phyloP scores from a whole-genome alignment of 2,797 vertebrate genomes.

The Alauda arvensis region DNA sequence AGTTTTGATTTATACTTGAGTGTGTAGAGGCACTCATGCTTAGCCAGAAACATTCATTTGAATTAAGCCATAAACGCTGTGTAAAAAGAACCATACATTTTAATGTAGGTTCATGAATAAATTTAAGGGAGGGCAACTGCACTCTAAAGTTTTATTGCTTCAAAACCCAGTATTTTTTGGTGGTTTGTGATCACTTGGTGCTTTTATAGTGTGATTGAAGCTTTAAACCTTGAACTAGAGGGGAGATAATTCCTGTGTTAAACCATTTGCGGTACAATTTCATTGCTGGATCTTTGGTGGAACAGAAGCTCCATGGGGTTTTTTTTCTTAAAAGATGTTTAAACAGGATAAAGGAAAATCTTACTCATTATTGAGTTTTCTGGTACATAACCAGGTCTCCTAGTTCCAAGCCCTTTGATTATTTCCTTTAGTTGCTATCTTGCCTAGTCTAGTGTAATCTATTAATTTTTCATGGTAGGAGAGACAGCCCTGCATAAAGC shows the following conservation, averaged over 20 bases:
- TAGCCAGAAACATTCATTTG: conserved; percentile 96
- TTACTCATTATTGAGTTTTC: conserved; percentile 67
- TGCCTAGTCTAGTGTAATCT: conserved; percentile 72
- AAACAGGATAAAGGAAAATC: conserved; percentile 65
- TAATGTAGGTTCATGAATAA: conserved; percentile 80
- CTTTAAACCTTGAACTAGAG: conserved; percentile 73
- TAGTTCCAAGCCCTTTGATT: conserved; percentile 72
- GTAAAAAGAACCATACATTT: conserved; percentile 78
- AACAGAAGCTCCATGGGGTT: conserved; percentile 61
- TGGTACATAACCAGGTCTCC: conserved; percentile 63
- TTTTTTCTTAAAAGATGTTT: conserved; percentile 59
- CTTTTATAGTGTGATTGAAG: conserved; percentile 74
- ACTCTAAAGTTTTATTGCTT: conserved; percentile 78
- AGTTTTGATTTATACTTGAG: conserved; percentile 91
- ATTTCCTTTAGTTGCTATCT: conserved; percentile 72
- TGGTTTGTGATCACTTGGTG: conserved; percentile 73
- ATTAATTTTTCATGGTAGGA: conserved; percentile 86
- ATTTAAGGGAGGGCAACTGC: conserved; percentile 79
- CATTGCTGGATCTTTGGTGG: conserved; percentile 66
- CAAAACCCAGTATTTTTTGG: conserved; percentile 73
- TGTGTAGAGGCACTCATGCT: conserved; percentile 90
- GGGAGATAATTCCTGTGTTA: conserved; percentile 70
- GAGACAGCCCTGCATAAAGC: conserved; percentile 92
- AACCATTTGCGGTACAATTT: conserved; percentile 65
- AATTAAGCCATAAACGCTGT: conserved; percentile 84